These are phyloP conservation scores for Potamarius usumacintae DNA, from an alignment of 2,113 vertebrate species.

Conservation along the genomic window DNA sequence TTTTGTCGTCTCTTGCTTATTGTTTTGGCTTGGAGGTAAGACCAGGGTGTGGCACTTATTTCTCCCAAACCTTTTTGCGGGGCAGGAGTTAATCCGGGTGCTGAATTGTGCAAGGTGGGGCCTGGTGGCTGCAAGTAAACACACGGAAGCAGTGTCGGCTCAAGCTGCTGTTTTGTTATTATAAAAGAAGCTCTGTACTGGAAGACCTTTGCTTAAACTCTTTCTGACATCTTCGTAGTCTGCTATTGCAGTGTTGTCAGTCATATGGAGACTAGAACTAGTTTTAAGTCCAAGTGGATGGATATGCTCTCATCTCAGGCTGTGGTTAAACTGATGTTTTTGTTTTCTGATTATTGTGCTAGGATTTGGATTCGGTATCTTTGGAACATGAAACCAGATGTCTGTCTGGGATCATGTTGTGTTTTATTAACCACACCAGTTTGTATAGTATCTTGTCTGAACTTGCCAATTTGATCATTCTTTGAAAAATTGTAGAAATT, in stretches of 20 bases:
- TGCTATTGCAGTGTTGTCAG: not conserved
- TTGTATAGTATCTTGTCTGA: constrained; percentile 4
- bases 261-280: not conserved
- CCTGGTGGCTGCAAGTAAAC: constrained; percentile 56
- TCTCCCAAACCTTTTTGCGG: constrained; percentile 55
- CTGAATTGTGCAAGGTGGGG: constrained; percentile 62
- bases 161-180: not conserved
- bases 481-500: not conserved
- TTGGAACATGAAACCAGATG: not conserved
- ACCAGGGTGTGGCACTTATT: constrained; percentile 57
- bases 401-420: not conserved
- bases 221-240: not conserved
- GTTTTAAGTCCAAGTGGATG: not conserved
- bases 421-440: not conserved
- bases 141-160: constrained; percentile 38
- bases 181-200: not conserved
- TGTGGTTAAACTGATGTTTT: not conserved
- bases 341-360: not conserved
- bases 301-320: constrained; percentile 1
- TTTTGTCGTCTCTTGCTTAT: constrained; percentile 44
- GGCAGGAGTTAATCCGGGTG: constrained; percentile 55
- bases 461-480: not conserved
- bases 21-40: constrained; percentile 40
- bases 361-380: not conserved
- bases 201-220: constrained; percentile 16